Percentiles rank a stretch among this genome's conserved stretches.
phyloP scores from a whole-genome alignment of 2,113 vertebrate genomes.

The Bubo blakistoni region DNA sequence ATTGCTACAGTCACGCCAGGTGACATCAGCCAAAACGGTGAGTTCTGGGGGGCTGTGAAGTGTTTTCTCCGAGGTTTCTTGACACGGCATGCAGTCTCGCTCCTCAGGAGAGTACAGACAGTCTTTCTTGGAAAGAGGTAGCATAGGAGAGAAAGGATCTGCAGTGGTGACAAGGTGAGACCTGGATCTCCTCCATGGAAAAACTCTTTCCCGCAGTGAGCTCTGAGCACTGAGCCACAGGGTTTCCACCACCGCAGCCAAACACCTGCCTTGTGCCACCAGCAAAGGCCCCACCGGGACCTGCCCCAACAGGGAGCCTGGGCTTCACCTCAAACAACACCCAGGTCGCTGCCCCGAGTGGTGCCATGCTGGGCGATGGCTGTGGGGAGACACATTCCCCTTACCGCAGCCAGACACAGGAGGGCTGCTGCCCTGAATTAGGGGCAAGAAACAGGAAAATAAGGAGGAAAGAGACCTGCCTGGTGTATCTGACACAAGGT shows the following conservation, averaged over 20 bases:
- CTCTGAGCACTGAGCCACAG: background rate
- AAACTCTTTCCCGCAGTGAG: background rate
- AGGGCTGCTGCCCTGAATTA: background rate
- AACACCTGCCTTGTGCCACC: fast-evolving
- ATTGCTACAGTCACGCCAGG: background rate
- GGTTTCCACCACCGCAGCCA: background rate
- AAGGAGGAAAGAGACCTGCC: background rate
- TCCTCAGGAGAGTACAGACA: background rate
- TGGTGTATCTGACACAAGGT: background rate
- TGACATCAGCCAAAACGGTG: background rate
- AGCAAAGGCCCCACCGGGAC: background rate
- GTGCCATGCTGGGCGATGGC: background rate
- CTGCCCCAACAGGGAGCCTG: background rate
- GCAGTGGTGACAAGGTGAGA: background rate
- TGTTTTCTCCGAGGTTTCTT: background rate
- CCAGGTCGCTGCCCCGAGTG: background rate
- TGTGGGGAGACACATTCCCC: background rate
- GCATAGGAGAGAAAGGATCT: too few relatives aligned
- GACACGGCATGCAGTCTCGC: background rate
- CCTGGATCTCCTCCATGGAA: background rate
- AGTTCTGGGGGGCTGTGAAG: too few relatives aligned
- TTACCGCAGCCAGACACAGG: background rate
- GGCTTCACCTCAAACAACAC: background rate
- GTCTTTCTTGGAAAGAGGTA: background rate
- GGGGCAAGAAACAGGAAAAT: background rate